Evolutionary conservation across 2,888 invertebrate species (phyloP), one percentile per base, ranked within the genome.

Genomic region (Parnassius mnemosyne): DNA sequence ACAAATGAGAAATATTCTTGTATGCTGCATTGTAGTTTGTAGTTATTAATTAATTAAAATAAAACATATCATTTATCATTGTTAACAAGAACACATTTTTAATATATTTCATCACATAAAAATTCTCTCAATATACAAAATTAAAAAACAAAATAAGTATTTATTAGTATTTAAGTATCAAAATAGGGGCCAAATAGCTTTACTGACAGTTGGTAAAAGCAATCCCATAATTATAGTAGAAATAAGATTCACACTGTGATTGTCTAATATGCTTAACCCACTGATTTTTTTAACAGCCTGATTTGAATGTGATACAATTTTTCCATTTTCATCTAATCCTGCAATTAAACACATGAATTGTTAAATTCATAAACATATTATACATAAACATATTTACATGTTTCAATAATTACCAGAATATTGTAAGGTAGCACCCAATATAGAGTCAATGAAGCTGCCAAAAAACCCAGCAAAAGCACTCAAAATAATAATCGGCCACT

Each of bases 181-280:
- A 65, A 80, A 80, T 25, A 77, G 41, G 42, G 82, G 80, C 86
- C 89, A 89, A 7, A 85, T 66, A 52, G 71, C 76, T 77, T 87
- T 88, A 71, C 85, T 78, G 42, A 96, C 72, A 69, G 93, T 91
- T 11, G 97, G 96, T 74, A 95, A 92, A 7, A 94, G 83, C 1
- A 96, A 81, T 1, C 95, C 96, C 72, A 95, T 95, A 10, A 95
- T 82, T 58, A 97, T 93, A 64, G 95, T 95, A 0, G 97, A 95
- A 64, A 97, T 89, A 52, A 98, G 92, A 85, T 98, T 98, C 0
- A 98, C 96, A 77, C 96, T 95, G 78, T 97, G 96, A 82, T 98
- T 98, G 79, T 97, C 97, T 52, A 98, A 83, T 57, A 97, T 86
- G 70, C 94, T 93, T 61, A 92, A 83, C 7, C 97, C 98, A 77